Evolutionary conservation across 2,888 invertebrate species (phyloP), one percentile per base, ranked within the genome.

Genomic region (Ormia ochracea): DNA sequence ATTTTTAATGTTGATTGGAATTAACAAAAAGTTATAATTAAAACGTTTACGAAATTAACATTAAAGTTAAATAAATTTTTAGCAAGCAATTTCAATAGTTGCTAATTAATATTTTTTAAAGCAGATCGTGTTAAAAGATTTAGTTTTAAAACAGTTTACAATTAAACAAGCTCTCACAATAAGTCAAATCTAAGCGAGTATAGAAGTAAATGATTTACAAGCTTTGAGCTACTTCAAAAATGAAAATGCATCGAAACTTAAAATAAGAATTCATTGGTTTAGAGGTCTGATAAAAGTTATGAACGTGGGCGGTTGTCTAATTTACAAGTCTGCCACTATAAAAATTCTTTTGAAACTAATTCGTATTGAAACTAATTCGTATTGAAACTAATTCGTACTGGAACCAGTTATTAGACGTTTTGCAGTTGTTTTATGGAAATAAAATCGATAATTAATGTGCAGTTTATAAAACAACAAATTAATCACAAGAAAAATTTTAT

Each of bases 81-180:
- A 61, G 50, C 66, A 72, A 73, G 61, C 12, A 59, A 54, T 68
- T 73, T 78, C 26, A 52, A 61, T 43, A 21, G 1, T 4, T 31
- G 14, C 48, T 26, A 65, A 65, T 65, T 41, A 50, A 41, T 38
- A 17, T 17, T 65, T 48, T 68, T 17, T 28, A 45, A 54, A 12
- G 36, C 36, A 41, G 79, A 70, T 66, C 75, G 75, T 79, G 79
- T 79, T 79, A 79, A 79, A 75, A 74, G 79, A 79, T 79, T 65
- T 66, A 79, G 48, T 61, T 75, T 76, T 72, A 80, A 75, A 75
- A 61, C 79, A 75, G 72, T 76, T 80, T 61, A 72, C 79, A 76
- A 70, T 56, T 76, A 75, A 76, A 72, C 66, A 80, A 68, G 52
- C 56, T 75, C 31, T 50, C 48, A 31, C 52, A 74, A 48, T 58